phyloP scores from a whole-genome alignment of 2,797 vertebrate genomes.

The Pangasius larnaudii region DNA sequence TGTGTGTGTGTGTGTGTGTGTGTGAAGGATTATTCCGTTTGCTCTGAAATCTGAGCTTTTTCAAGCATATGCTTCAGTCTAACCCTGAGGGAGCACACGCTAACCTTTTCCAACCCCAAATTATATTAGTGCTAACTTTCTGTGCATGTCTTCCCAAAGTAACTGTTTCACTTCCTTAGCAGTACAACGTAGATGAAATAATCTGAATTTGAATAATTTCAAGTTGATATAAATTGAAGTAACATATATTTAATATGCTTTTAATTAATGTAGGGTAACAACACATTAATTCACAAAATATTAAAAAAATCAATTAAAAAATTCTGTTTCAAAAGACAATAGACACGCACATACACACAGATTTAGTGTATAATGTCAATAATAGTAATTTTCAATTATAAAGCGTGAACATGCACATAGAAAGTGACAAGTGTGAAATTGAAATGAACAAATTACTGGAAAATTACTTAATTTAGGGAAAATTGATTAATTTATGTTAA shows the following conservation, averaged over 20 bases:
- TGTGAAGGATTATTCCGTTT: constrained; percentile 30
- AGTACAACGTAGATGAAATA: background rate
- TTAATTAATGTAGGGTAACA: background rate
- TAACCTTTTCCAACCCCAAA: constrained; percentile 38
- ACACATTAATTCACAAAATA: background rate
- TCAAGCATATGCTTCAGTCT: constrained; percentile 50
- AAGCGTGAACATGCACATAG: background rate
- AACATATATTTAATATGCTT: background rate
- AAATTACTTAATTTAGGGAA: background rate
- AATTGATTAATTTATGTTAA: background rate
- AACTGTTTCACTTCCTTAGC: background rate
- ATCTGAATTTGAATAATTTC: background rate
- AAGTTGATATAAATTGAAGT: background rate
- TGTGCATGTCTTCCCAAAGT: constrained; percentile 17
- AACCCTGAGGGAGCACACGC: constrained; percentile 34
- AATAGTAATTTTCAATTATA: background rate
- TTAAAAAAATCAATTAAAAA: background rate
- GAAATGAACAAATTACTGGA: background rate
- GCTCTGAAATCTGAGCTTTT: constrained; percentile 40
- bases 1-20: too few species aligned
- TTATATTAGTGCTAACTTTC: constrained; percentile 50
- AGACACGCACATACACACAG: background rate
- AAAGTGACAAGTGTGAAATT: background rate
- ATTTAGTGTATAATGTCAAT: background rate
- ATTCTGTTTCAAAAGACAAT: background rate